phyloP scores from a whole-genome alignment of 2,888 invertebrate species.

The Metellina segmentata region DNA sequence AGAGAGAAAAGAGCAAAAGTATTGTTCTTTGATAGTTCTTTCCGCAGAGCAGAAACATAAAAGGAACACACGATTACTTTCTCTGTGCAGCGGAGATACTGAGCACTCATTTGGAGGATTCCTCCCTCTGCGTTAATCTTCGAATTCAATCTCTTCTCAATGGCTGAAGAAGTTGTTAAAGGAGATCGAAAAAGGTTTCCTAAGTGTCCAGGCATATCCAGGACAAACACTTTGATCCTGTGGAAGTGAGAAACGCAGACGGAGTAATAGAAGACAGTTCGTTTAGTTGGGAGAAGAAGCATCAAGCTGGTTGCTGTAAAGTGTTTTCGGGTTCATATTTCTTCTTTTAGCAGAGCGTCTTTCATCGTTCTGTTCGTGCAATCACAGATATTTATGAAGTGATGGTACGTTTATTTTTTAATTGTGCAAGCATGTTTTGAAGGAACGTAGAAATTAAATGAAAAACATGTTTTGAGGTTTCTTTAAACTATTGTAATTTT shows the following conservation, averaged over 20 bases:
- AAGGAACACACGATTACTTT: conserved; percentile 27
- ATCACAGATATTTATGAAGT: too few relatives aligned
- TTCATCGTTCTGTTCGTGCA: too few relatives aligned
- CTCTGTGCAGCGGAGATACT: neutral
- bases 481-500: too few relatives aligned
- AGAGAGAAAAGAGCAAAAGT: neutral
- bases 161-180: conserved; percentile 52
- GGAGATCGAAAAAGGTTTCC: conserved; percentile 39
- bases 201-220: conserved; percentile 55
- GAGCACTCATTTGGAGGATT: conserved; percentile 41
- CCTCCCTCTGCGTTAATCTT: conserved; percentile 38
- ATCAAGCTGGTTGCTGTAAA: too few relatives aligned
- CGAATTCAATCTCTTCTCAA: conserved; percentile 69
- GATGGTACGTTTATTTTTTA: too few relatives aligned
- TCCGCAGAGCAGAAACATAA: conserved; percentile 25
- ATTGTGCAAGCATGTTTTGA: too few relatives aligned
- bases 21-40: neutral
- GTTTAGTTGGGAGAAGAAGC: conserved; percentile 12
- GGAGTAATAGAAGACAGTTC: conserved; percentile 28
- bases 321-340: too few relatives aligned
- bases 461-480: too few relatives aligned
- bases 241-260: neutral
- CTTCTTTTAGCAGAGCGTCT: too few relatives aligned
- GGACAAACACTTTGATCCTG: conserved; percentile 52
- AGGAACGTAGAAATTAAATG: too few relatives aligned